These are phyloP conservation scores for Petrophora chlorosata DNA, from an alignment of 2,888 invertebrate genomes.

Conservation along the genomic window DNA sequence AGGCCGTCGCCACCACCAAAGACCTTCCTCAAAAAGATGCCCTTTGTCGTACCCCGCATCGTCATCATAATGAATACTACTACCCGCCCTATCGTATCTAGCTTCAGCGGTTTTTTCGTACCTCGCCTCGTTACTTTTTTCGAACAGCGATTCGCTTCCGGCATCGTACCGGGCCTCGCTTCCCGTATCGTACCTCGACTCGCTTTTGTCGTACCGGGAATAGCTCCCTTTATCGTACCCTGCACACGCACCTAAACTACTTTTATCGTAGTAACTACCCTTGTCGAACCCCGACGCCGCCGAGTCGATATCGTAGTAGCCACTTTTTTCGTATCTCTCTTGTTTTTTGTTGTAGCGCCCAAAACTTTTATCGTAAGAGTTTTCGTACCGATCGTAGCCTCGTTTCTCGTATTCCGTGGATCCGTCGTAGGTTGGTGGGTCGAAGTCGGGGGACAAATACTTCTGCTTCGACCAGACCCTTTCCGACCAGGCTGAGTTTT, in stretches of 20 bases:
- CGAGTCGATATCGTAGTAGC: slow-evolving; percentile 25
- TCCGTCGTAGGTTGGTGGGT: slow-evolving; percentile 43
- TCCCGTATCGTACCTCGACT: slow-evolving; percentile 19
- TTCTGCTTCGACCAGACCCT: slow-evolving; percentile 54
- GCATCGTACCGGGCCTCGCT: slow-evolving; percentile 29
- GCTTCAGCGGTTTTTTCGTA: slow-evolving; percentile 22
- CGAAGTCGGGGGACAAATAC: slow-evolving; percentile 46
- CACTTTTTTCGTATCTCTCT: slow-evolving; percentile 29
- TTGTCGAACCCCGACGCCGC: slow-evolving; percentile 30
- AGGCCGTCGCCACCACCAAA: slow-evolving; percentile 61
- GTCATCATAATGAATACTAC: slow-evolving; percentile 44
- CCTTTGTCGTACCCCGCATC: slow-evolving; percentile 52
- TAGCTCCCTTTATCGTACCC: slow-evolving; percentile 31
- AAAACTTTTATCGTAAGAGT: slow-evolving; percentile 23
- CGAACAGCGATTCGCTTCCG: slow-evolving; percentile 20
- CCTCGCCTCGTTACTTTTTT: slow-evolving; percentile 14
- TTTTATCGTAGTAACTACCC: slow-evolving; percentile 27
- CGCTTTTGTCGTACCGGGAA: slow-evolving; percentile 30
- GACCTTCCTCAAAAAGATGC: slow-evolving; percentile 46
- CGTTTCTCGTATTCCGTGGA: slow-evolving; percentile 43
- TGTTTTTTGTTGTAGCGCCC: slow-evolving; percentile 31
- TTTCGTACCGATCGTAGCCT: slow-evolving; percentile 31
- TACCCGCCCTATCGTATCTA: slow-evolving; percentile 30
- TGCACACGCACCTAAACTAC: slow-evolving; percentile 33
- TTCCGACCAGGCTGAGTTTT: slow-evolving; percentile 67